Conservation (phyloP, 2,113 vertebrate genomes). For the Malaclemys terrapin region DNA sequence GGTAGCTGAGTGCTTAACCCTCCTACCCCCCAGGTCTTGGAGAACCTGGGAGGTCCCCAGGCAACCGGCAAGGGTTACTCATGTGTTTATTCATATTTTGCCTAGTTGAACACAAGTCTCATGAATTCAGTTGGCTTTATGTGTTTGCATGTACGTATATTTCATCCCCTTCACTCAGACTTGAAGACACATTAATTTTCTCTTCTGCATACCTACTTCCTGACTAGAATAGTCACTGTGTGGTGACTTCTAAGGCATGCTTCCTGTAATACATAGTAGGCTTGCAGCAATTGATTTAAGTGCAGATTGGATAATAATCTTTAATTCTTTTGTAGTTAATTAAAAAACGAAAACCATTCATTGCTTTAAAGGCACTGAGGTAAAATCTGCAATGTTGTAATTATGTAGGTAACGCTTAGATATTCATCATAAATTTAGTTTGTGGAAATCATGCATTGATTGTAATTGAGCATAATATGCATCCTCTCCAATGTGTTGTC, state of each 20-base stretch:
- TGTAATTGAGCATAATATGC: constrained; percentile 20
- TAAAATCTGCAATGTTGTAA: neutral
- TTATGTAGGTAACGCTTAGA: neutral
- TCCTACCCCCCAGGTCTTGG: neutral
- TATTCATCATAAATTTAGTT: neutral
- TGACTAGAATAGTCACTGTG: accelerated
- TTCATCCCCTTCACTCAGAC: neutral
- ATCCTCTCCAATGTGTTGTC: neutral
- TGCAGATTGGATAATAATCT: neutral
- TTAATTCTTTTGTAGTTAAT: neutral
- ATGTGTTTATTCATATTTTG: neutral
- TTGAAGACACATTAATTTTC: neutral
- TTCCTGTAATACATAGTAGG: neutral
- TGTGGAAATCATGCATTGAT: constrained; percentile 33
- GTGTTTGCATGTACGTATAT: neutral
- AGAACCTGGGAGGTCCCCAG: neutral
- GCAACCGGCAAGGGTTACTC: neutral
- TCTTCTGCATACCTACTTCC: neutral
- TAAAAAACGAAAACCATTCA: neutral
- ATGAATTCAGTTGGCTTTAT: neutral
- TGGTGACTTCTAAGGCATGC: accelerated
- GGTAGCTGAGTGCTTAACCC: neutral
- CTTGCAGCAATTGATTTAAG: neutral
- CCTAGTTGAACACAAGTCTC: neutral
- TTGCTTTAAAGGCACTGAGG: constrained; percentile 11